A percentile compares a stretch with the other conserved stretches of the same genome.
phyloP scores from a whole-genome alignment of 2,113 vertebrate species.

The Vimba vimba region DNA sequence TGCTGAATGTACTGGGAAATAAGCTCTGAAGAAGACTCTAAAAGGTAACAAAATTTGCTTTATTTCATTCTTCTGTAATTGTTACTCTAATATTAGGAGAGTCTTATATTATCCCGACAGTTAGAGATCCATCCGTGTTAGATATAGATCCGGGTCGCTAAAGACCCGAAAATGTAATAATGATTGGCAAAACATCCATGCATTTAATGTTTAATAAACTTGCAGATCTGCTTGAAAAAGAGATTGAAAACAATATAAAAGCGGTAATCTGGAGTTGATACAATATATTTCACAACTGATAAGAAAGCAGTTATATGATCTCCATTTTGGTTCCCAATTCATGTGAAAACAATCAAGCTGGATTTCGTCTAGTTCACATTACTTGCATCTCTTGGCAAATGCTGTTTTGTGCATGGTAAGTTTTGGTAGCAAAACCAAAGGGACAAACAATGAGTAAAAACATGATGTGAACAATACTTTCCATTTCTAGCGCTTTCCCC shows the following conservation, averaged over 20 bases:
- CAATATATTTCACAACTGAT: neutral
- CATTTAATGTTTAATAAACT: neutral
- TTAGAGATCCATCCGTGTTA: too few species aligned
- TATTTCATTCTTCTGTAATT: too few species aligned
- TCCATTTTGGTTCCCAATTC: neutral
- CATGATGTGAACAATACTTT: neutral
- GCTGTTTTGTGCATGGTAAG: neutral
- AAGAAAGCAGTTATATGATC: neutral
- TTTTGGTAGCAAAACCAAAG: neutral
- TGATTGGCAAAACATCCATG: too few species aligned
- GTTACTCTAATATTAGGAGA: too few species aligned
- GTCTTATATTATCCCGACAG: too few species aligned
- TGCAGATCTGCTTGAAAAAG: neutral
- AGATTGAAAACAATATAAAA: neutral
- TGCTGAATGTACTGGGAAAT: too few species aligned
- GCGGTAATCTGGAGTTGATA: neutral
- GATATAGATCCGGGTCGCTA: too few species aligned
- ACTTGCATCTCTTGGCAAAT: slow-evolving; percentile 1
- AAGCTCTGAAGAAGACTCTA: too few species aligned
- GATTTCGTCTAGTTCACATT: neutral
- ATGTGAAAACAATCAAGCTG: neutral
- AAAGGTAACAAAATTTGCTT: too few species aligned
- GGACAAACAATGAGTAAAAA: slow-evolving; percentile 19
- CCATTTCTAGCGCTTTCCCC: slow-evolving; percentile 17
- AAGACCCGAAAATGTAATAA: too few species aligned